phyloP scores from a whole-genome alignment of 2,797 vertebrate species.

The Pelodytes ibericus region DNA sequence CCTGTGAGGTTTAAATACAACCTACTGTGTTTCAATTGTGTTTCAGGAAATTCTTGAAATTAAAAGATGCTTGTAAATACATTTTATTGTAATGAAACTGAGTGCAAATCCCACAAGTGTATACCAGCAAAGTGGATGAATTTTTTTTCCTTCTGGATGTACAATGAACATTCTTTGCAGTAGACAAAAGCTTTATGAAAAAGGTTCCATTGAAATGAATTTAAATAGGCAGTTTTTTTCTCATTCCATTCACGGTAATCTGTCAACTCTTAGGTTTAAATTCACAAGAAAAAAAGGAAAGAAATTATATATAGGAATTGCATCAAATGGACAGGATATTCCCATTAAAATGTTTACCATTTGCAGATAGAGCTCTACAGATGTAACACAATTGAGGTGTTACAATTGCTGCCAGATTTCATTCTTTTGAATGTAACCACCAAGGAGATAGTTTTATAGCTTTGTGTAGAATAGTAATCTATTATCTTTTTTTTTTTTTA shows the following conservation, averaged over 20 bases:
- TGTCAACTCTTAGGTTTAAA: conserved; percentile 26
- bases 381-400: conserved; percentile 35
- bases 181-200: conserved; percentile 14
- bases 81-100: too few relatives aligned
- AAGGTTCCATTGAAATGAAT: neutral
- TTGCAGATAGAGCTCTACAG: conserved; percentile 26
- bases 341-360: conserved; percentile 41
- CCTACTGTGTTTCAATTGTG: too few relatives aligned
- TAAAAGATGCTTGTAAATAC: too few relatives aligned
- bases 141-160: neutral
- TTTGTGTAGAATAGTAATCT: too few relatives aligned
- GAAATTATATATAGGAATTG: conserved; percentile 28
- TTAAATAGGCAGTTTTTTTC: conserved; percentile 23
- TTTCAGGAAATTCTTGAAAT: too few relatives aligned
- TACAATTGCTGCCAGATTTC: conserved; percentile 46
- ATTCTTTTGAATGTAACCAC: conserved; percentile 40
- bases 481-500: conserved; percentile 23
- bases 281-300: conserved; percentile 31
- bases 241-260: conserved; percentile 27
- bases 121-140: neutral
- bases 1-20: too few relatives aligned
- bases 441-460: too few relatives aligned
- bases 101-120: too few relatives aligned
- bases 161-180: neutral
- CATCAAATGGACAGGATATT: conserved; percentile 35